A percentile compares a stretch with the other conserved stretches of the same genome.
Conservation (phyloP, 2,113 vertebrate species). For the Oriolus oriolus region DNA sequence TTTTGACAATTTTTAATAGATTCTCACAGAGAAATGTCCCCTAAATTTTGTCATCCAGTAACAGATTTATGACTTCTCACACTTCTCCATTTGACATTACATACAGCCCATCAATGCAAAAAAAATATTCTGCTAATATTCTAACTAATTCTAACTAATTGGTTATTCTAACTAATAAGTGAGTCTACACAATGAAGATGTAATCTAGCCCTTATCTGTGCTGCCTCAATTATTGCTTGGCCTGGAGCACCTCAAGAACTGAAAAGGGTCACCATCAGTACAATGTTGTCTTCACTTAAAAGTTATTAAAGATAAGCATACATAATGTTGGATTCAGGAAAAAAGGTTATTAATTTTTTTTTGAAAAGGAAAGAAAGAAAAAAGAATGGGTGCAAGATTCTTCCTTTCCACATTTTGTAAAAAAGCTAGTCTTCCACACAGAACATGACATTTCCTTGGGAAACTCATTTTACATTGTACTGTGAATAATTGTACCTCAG, state of each 20-base stretch:
- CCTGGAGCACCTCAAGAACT: background rate
- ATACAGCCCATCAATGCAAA: background rate
- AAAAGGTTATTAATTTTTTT: background rate
- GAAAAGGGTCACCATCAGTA: background rate
- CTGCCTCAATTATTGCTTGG: background rate
- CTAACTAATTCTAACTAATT: background rate
- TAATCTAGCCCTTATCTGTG: background rate
- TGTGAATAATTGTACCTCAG: conserved; percentile 78
- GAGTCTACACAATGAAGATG: background rate
- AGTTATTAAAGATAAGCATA: background rate
- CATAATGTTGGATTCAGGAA: background rate
- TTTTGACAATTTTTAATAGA: background rate
- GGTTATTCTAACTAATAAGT: background rate
- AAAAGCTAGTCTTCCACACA: background rate
- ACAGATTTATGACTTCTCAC: background rate
- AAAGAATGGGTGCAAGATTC: background rate
- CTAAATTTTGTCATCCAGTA: background rate
- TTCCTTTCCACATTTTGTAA: background rate
- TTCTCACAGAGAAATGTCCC: background rate
- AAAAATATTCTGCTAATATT: background rate
- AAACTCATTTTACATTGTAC: background rate
- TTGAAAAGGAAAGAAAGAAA: background rate
- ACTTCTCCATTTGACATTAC: background rate
- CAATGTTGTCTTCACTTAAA: background rate
- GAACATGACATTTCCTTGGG: background rate